Conservation (phyloP, 2,113 vertebrate genomes). For the Bujurquina vittata region DNA sequence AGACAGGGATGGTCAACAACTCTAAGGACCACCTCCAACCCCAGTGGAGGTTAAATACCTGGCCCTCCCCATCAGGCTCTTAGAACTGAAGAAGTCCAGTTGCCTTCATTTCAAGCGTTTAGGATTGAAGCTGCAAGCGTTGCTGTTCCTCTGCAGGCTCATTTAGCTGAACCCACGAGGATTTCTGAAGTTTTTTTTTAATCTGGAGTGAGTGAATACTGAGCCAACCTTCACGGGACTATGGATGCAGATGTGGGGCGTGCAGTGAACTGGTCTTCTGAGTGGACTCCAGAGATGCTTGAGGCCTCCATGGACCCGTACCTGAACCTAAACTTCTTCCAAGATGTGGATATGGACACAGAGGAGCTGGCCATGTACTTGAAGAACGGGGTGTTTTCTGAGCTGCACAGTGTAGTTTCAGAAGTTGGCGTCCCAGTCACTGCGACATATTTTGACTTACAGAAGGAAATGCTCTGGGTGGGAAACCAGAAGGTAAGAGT, state of each 20-base stretch:
- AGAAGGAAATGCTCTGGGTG: slow-evolving; percentile 97
- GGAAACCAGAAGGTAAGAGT: slow-evolving; percentile 93
- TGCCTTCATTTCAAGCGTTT: background rate
- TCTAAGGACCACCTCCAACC: background rate
- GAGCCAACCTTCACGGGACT: slow-evolving; percentile 72
- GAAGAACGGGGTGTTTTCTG: slow-evolving; percentile 96
- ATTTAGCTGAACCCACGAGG: slow-evolving; percentile 79
- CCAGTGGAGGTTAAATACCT: background rate
- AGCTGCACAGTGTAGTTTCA: slow-evolving; percentile 92
- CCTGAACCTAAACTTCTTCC: slow-evolving; percentile 86
- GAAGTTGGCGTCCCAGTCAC: slow-evolving; percentile 94
- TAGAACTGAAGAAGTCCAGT: background rate
- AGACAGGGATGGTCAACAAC: too few species aligned
- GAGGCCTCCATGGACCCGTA: slow-evolving; percentile 88
- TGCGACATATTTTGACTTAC: slow-evolving; percentile 91
- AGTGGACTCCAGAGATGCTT: too few species aligned
- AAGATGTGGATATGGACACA: slow-evolving; percentile 89
- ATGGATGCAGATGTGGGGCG: slow-evolving; percentile 81
- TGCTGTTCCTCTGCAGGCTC: slow-evolving; percentile 30
- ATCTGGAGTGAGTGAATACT: slow-evolving; percentile 87
- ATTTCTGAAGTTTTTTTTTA: slow-evolving; percentile 94
- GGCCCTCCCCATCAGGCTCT: background rate
- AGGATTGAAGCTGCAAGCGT: background rate
- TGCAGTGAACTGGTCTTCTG: too few species aligned
- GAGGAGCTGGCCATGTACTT: slow-evolving; percentile 89